A percentile compares a stretch with the other conserved stretches of the same genome.
phyloP scores from a whole-genome alignment of 2,113 vertebrate species.

The Noturus placidus region DNA sequence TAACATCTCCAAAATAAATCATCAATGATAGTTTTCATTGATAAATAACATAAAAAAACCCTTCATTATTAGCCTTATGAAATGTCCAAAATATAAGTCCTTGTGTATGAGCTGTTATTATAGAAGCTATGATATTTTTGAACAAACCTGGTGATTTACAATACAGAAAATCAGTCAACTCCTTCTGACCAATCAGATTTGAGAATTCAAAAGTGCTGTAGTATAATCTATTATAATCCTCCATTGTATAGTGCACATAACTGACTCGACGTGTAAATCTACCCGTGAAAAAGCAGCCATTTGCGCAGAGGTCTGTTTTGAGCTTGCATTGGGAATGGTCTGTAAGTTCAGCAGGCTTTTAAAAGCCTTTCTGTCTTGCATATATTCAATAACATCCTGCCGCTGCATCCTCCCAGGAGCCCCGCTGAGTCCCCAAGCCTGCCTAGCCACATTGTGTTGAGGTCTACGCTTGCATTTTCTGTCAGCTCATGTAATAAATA shows the following conservation, averaged over 20 bases:
- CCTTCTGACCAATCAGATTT: neutral
- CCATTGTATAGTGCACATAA: slow-evolving; percentile 12
- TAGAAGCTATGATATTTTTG: neutral
- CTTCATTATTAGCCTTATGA: neutral
- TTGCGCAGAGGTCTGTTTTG: neutral
- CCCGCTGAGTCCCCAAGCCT: slow-evolving; percentile 11
- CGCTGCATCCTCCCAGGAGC: neutral
- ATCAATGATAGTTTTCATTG: neutral
- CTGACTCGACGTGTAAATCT: neutral
- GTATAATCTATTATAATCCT: neutral
- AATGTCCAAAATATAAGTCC: neutral
- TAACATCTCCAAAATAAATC: neutral
- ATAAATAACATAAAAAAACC: neutral
- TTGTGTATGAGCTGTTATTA: neutral
- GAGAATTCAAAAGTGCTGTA: neutral
- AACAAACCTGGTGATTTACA: neutral
- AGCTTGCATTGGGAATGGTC: neutral
- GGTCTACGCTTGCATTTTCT: slow-evolving; percentile 23
- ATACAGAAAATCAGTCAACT: neutral
- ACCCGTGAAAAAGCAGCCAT: neutral
- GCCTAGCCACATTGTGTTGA: slow-evolving; percentile 16
- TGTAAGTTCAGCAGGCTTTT: slow-evolving; percentile 35
- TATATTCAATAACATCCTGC: slow-evolving; percentile 43
- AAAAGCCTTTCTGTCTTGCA: slow-evolving; percentile 34
- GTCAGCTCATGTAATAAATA: slow-evolving; percentile 56